Conservation (phyloP, 1,140 invertebrate species). For the Phthorimaea operculella region DNA sequence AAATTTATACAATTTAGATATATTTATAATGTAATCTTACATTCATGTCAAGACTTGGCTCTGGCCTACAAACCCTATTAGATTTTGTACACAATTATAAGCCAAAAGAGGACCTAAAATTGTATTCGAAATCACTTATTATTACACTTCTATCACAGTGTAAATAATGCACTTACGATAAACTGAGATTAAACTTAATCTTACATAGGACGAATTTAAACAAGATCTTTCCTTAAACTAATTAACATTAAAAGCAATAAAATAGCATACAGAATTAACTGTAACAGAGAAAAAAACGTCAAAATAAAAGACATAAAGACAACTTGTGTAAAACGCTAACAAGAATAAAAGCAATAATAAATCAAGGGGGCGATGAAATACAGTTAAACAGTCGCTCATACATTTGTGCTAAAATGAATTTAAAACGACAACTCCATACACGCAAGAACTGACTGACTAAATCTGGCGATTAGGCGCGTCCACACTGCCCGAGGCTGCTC, state of each 20-base stretch:
- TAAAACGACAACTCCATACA: too few relatives aligned
- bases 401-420: too few relatives aligned
- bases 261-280: slow-evolving; percentile 27
- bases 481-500: too few relatives aligned
- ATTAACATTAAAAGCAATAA: slow-evolving; percentile 39
- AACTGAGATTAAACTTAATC: slow-evolving; percentile 32
- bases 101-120: too few relatives aligned
- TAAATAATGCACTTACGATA: slow-evolving; percentile 63
- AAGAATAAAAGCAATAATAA: slow-evolving; percentile 10
- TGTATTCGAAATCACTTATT: slow-evolving; percentile 4
- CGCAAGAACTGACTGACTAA: too few relatives aligned
- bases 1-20: slow-evolving; percentile 4
- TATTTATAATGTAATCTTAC: slow-evolving; percentile 11
- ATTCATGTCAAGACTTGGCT: slow-evolving; percentile 54
- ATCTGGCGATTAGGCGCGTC: too few relatives aligned
- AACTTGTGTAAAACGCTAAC: slow-evolving; percentile 24
- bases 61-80: slow-evolving; percentile 25
- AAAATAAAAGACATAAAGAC: slow-evolving; percentile 30
- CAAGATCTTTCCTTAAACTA: slow-evolving; percentile 20
- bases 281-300: slow-evolving; percentile 22
- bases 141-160: slow-evolving; percentile 65
- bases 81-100: too few relatives aligned
- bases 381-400: too few relatives aligned
- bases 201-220: slow-evolving; percentile 24
- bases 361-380: too few relatives aligned